These are phyloP conservation scores for Oscheius sp. DNA, from an alignment of 2,888 invertebrate species.

Conservation along the genomic window DNA sequence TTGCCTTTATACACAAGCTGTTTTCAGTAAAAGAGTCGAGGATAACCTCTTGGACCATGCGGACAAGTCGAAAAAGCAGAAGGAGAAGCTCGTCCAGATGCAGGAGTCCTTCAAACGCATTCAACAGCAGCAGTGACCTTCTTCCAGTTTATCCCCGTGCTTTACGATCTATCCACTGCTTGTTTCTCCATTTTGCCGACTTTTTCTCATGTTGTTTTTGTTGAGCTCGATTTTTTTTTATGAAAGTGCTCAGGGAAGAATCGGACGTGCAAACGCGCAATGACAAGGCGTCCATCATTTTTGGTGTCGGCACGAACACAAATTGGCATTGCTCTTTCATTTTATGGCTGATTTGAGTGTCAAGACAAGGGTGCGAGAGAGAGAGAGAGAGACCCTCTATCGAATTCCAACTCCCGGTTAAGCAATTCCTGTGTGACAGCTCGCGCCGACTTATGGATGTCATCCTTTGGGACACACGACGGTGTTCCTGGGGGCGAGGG, in stretches of 20 bases:
- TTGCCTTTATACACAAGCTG: neutral
- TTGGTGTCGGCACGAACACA: neutral
- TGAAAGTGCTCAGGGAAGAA: neutral
- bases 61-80: slow-evolving; percentile 51
- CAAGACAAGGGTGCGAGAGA: neutral
- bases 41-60: slow-evolving; percentile 48
- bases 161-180: neutral
- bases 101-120: slow-evolving; percentile 44
- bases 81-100: slow-evolving; percentile 52
- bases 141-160: neutral
- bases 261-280: neutral
- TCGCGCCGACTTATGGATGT: slow-evolving; percentile 20
- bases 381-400: neutral
- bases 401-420: neutral
- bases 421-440: slow-evolving; percentile 8
- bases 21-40: slow-evolving; percentile 64
- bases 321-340: slow-evolving; percentile 7
- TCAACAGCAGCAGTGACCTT: neutral
- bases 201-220: neutral
- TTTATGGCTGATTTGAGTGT: slow-evolving; percentile 22
- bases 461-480: slow-evolving; percentile 28
- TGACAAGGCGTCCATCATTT: slow-evolving; percentile 1
- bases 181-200: slow-evolving; percentile 3
- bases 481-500: slow-evolving; percentile 6
- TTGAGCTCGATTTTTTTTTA: neutral